Evolutionary conservation across 2,797 vertebrate genomes (phyloP), one percentile per base, ranked within the genome.

Genomic region (Crocidura indochinensis): DNA sequence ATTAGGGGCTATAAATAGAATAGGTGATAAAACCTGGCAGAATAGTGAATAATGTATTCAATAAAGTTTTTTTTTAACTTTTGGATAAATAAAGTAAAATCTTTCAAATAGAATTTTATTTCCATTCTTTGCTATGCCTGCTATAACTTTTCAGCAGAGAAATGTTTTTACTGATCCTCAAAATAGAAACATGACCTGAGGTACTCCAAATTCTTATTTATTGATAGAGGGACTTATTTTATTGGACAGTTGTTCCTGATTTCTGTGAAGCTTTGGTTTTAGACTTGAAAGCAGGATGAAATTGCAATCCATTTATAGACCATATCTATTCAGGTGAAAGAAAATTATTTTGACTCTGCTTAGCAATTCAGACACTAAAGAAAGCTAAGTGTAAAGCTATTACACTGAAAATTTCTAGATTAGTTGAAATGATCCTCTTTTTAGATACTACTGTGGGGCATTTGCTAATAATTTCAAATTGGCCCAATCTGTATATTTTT

Each of bases 381-480:
- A 65, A 60, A 46, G 38, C 14, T 84, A 47, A 65, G 12, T 46
- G 31, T 53, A 53, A 53, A 53, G 11, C 17, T 67, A n/a, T 88
- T 78, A 38, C 4, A 47, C 78, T 78, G 67, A 68, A 60, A n/a
- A 9, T 73, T 24, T 67, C 60, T 44, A 44, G 4, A 5, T 73
- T 79, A 31, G 15, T 24, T 26, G 12, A 78, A 67, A 10, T 64
- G 11, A 47, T 73, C 84, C 78, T 47, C 24, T 76, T 49, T 15
- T 73, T 60, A 60, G n/a, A 56, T 19, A 47, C 38, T 60, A 38
- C 47, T 49, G 67, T n/a, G 19, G 31, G n/a, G 60, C 9, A 84
- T 53, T 53, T 12, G 38, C 49, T 92, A 17, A 4, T 88, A 83
- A 77, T 72, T 56, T 53, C 51, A 53, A 53, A 65, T 29, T 80